phyloP scores from a whole-genome alignment of 2,797 vertebrate species.

The Sebastes paucispinis region DNA sequence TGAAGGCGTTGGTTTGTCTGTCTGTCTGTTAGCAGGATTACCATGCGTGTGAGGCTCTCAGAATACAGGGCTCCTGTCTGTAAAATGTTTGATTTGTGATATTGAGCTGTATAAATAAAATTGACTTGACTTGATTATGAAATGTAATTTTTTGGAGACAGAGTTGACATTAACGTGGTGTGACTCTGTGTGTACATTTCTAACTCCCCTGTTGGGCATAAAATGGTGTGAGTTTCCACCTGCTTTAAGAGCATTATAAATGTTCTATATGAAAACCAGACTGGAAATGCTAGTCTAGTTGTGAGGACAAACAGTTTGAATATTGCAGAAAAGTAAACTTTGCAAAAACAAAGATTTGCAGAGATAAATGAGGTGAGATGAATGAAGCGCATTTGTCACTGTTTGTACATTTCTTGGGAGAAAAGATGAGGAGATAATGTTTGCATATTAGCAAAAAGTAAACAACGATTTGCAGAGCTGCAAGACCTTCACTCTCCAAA shows the following conservation, averaged over 20 bases:
- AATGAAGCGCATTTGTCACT: neutral
- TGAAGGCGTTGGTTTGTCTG: too few relatives aligned
- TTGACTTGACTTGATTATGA: neutral
- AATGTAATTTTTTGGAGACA: neutral
- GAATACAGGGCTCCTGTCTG: neutral
- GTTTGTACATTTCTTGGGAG: neutral
- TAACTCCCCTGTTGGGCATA: slow-evolving; percentile 17
- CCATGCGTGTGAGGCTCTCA: neutral
- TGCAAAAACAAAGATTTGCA: neutral
- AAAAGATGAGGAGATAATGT: neutral
- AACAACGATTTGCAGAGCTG: neutral
- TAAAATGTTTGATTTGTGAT: neutral
- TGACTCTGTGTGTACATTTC: slow-evolving; percentile 24
- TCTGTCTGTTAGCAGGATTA: too few relatives aligned
- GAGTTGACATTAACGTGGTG: slow-evolving; percentile 12
- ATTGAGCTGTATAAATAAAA: neutral
- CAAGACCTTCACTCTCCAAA: neutral
- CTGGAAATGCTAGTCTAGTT: neutral
- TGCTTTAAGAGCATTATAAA: slow-evolving; percentile 34
- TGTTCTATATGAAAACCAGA: neutral
- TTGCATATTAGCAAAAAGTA: neutral
- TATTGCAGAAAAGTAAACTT: neutral
- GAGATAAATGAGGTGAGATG: neutral
- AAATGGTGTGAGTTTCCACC: slow-evolving; percentile 32
- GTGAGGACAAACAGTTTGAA: neutral